Conservation (phyloP, 2,113 vertebrate species). For the Nansenia antarctica region DNA sequence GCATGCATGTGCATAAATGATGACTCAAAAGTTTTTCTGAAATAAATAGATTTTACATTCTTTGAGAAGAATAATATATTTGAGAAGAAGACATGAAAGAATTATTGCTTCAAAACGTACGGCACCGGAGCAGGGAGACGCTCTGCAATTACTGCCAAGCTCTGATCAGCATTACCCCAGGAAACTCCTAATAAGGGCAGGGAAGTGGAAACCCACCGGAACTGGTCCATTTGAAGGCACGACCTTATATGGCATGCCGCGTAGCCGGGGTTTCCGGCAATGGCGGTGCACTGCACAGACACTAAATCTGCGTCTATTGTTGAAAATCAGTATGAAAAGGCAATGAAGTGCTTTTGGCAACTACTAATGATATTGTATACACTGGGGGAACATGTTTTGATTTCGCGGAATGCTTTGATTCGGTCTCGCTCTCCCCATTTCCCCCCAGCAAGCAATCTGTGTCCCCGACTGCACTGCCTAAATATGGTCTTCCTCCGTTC, state of each 20-base stretch:
- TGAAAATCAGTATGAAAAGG: neutral
- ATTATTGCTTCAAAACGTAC: slow-evolving; percentile 35
- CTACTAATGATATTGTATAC: neutral
- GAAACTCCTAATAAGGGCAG: slow-evolving; percentile 89
- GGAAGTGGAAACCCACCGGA: slow-evolving; percentile 88
- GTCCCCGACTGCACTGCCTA: slow-evolving; percentile 80
- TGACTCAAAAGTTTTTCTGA: neutral
- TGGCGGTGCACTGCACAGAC: slow-evolving; percentile 35
- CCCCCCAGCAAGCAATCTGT: slow-evolving; percentile 71
- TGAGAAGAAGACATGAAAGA: slow-evolving; percentile 48
- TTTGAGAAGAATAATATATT: neutral
- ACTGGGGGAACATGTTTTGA: neutral
- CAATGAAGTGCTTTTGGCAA: neutral
- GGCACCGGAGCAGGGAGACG: slow-evolving; percentile 42
- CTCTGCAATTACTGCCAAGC: slow-evolving; percentile 50
- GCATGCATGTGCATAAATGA: neutral
- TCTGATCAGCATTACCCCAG: slow-evolving; percentile 62
- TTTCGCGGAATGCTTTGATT: neutral
- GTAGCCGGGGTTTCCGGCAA: slow-evolving; percentile 76
- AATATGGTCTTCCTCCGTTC: slow-evolving; percentile 91
- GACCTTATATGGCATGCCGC: slow-evolving; percentile 80
- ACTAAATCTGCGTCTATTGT: slow-evolving; percentile 39
- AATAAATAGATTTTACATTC: too few species aligned
- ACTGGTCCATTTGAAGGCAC: slow-evolving; percentile 78
- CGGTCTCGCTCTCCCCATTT: slow-evolving; percentile 27